These are phyloP conservation scores for Drosophila emarginata DNA, from an alignment of 2,888 invertebrate genomes.

Conservation along the genomic window DNA sequence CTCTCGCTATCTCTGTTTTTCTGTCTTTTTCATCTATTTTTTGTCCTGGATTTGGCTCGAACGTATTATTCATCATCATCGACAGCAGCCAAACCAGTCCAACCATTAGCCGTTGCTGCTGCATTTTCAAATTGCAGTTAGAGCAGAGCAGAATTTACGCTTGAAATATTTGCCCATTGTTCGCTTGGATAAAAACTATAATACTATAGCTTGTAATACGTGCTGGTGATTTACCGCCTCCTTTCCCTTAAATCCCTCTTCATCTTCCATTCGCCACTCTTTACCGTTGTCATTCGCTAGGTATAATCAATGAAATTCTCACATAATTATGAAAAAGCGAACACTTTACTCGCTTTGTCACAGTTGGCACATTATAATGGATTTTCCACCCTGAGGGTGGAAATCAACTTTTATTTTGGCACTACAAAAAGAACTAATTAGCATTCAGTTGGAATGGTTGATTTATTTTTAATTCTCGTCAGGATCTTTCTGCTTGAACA, in stretches of 20 bases:
- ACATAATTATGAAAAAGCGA: slow-evolving; percentile 54
- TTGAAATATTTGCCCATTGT: slow-evolving; percentile 58
- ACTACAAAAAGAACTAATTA: background rate
- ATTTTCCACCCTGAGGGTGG: background rate
- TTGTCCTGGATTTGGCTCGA: slow-evolving; percentile 7
- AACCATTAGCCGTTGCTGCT: slow-evolving; percentile 51
- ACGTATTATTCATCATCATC: slow-evolving; percentile 65
- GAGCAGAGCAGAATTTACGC: slow-evolving; percentile 53
- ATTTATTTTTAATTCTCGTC: background rate
- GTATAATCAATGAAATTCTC: slow-evolving; percentile 68
- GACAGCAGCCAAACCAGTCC: slow-evolving; percentile 40
- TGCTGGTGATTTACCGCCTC: slow-evolving; percentile 58
- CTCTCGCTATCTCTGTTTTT: background rate
- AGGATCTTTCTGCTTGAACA: background rate
- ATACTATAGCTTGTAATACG: slow-evolving; percentile 60
- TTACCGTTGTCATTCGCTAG: slow-evolving; percentile 18
- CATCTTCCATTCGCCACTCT: too few relatives aligned
- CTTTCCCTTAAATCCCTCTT: slow-evolving; percentile 16
- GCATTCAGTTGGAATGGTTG: background rate
- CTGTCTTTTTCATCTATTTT: background rate
- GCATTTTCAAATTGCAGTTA: slow-evolving; percentile 46
- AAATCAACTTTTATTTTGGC: background rate
- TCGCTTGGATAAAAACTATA: slow-evolving; percentile 51
- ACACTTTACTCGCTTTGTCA: background rate
- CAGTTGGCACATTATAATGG: background rate